Conservation (phyloP, 2,888 invertebrate species). For the Chrysodeixis includens region DNA sequence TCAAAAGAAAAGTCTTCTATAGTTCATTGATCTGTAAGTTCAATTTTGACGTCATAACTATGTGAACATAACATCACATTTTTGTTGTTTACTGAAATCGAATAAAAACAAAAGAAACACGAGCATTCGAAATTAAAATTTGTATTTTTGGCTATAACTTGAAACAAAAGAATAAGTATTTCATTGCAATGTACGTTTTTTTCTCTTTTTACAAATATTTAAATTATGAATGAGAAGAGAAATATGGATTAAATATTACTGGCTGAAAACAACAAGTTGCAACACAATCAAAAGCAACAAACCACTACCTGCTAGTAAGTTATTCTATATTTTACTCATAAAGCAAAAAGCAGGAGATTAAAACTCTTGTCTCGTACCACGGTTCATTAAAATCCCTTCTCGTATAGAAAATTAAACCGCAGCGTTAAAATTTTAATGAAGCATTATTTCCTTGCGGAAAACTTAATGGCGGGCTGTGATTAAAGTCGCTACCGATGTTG, state of each 20-base stretch:
- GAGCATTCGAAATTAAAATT: too few relatives aligned
- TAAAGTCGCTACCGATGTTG: conserved; percentile 63
- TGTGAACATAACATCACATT: too few relatives aligned
- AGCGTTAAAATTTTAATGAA: conserved; percentile 76
- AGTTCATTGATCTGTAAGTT: not conserved
- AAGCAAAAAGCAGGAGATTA: conserved; percentile 67
- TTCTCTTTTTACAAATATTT: not conserved
- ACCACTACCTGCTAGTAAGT: conserved; percentile 31
- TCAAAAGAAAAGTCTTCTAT: not conserved
- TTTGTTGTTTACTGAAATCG: too few relatives aligned
- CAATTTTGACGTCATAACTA: too few relatives aligned
- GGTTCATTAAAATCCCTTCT: conserved; percentile 73
- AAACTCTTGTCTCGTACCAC: conserved; percentile 72
- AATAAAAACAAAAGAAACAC: too few relatives aligned
- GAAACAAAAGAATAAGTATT: too few relatives aligned
- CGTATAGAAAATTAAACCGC: conserved; percentile 74
- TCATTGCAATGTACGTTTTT: too few relatives aligned
- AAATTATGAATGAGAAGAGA: not conserved
- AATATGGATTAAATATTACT: not conserved
- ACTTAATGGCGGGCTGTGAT: conserved; percentile 72
- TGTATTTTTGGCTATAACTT: too few relatives aligned
- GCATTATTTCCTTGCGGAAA: conserved; percentile 72
- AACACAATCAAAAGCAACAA: not conserved
- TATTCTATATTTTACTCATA: conserved; percentile 37
- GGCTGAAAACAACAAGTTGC: not conserved